phyloP scores from a whole-genome alignment of 2,888 invertebrate genomes.

The Rhynchonema sp. region DNA sequence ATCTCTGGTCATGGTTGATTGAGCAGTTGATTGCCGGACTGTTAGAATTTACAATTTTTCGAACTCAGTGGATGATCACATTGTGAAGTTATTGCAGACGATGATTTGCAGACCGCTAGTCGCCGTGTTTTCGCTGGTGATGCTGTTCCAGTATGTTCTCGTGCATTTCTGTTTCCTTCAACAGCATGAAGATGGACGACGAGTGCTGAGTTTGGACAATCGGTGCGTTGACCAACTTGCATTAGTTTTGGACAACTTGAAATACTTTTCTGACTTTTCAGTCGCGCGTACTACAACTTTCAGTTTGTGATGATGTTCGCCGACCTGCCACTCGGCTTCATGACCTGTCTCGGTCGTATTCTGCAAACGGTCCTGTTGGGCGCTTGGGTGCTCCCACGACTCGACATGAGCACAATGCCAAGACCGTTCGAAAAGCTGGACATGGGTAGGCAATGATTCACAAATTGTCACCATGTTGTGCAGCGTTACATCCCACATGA shows the following conservation, averaged over 20 bases:
- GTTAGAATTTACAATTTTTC: too few relatives aligned
- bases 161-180: background rate
- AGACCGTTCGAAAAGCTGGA: slow-evolving; percentile 3
- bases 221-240: background rate
- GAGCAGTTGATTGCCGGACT: background rate
- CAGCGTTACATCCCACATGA: too few relatives aligned
- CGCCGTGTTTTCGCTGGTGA: background rate
- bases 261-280: background rate
- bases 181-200: background rate
- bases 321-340: slow-evolving; percentile 2
- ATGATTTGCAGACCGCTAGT: background rate
- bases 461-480: too few relatives aligned
- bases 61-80: too few relatives aligned
- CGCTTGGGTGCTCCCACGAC: background rate
- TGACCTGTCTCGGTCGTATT: background rate
- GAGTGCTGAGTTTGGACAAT: background rate
- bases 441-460: background rate
- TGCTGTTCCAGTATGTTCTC: background rate
- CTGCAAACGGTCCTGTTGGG: background rate
- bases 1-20: background rate
- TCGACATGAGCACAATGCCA: slow-evolving; percentile 3
- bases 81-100: too few relatives aligned
- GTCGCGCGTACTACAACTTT: slow-evolving; percentile 6
- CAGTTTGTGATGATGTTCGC: slow-evolving; percentile 4
- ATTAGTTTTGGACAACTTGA: background rate